Base-by-base conservation (phyloP, 2,888 invertebrate species). In the Pollenia angustigena region DNA sequence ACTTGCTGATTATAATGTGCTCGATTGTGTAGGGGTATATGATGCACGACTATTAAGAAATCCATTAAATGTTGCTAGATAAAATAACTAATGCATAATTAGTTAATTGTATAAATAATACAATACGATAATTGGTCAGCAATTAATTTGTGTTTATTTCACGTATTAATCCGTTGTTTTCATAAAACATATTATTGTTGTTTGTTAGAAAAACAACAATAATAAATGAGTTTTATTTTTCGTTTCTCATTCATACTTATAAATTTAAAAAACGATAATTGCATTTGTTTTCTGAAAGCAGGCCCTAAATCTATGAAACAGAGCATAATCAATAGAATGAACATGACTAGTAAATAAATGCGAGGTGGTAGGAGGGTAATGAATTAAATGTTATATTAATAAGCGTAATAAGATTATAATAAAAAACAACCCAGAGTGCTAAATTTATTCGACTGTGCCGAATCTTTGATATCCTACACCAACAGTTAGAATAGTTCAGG, bases 61-160 rank as follows among this genome's bases (percentile, higher is more conserved):
- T 69, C 50, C 11, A 42, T 69, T 50, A 16, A 71, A 71, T 52
- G 4, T 10, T 46, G 23, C 6, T 32, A 16, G 4, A 71, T 50
- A 71, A 74, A 74, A 71, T 42, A 42, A 54, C 54, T 64, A 23
- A 56, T 32, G 6, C 32, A 40, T 56, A 56, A 72, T 56, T 78
- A 76, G 44, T 66, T 64, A 76, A 62, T 76, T 66, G 46, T 14
- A 12, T 44, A 62, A 23, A 14, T 16, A 56, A 6, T 16, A 56
- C n/a, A 32, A 74, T 40, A 40, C n/a, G 23, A 50, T 52, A 79
- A 80, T 80, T 80, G 62, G 60, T 60, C 44, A 62, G 16, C 23
- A 11, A 44, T 56, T n/a, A 32, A 32, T 32, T 6, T 32, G 32
- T 32, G 4, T 32, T 4, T 32, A 32, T 32, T 32, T 32, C 32